Conservation (phyloP, 2,113 vertebrate species). For the Octodon degus region DNA sequence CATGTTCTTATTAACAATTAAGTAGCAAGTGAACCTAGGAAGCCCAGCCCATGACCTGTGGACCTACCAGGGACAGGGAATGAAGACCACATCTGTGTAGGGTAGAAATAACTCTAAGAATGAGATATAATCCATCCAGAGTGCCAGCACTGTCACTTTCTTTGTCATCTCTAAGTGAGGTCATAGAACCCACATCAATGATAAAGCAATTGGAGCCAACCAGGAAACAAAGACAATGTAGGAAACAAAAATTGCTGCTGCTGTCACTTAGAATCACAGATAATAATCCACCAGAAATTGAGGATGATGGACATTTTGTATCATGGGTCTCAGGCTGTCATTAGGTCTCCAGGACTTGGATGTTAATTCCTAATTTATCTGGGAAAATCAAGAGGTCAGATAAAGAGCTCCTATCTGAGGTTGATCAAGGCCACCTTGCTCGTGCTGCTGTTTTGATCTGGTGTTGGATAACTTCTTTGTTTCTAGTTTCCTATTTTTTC, state of each 20-base stretch:
- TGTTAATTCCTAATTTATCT: background rate
- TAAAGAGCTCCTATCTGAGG: slow-evolving; percentile 26
- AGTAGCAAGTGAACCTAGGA: background rate
- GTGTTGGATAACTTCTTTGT: background rate
- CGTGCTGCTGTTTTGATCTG: background rate
- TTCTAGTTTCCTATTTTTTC: background rate
- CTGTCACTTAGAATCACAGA: background rate
- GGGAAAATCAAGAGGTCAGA: background rate
- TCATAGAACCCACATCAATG: background rate
- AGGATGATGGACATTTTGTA: background rate
- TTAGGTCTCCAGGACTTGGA: background rate
- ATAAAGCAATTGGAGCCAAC: background rate
- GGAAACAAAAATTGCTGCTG: background rate
- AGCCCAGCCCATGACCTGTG: background rate
- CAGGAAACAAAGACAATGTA: background rate
- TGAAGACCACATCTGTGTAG: background rate
- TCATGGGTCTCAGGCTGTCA: background rate
- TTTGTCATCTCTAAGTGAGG: background rate
- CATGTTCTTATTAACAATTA: background rate
- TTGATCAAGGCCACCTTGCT: background rate
- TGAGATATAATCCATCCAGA: background rate
- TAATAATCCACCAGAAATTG: background rate
- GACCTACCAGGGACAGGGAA: background rate
- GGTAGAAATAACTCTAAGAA: background rate
- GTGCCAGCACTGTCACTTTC: background rate